Percentiles rank a stretch among this genome's conserved stretches.
Evolutionary conservation across 2,113 vertebrate genomes (phyloP).

Genomic region (Collichthys lucidus): DNA sequence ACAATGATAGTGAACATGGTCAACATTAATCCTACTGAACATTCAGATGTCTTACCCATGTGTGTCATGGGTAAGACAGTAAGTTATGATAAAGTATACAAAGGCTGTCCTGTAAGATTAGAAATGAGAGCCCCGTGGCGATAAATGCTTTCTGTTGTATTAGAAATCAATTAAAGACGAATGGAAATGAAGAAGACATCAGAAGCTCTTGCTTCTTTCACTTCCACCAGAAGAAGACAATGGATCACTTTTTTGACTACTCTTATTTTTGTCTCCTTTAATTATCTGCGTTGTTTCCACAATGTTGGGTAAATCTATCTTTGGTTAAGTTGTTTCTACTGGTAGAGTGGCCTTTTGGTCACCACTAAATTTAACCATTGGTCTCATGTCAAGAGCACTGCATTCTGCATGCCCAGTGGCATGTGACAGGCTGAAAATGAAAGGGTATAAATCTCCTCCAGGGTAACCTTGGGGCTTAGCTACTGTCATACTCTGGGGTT

Average conservation of each 20-base stretch:
- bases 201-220: not conserved
- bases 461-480: conserved; percentile 58
- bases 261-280: too few relatives aligned
- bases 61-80: not conserved
- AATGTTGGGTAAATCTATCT: not conserved
- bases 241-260: not conserved
- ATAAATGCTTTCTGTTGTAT: not conserved
- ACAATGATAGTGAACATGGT: not conserved
- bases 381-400: conserved; percentile 12
- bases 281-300: not conserved
- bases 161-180: not conserved
- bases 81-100: not conserved
- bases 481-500: conserved; percentile 11
- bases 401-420: conserved; percentile 45
- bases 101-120: too few relatives aligned
- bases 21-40: too few relatives aligned
- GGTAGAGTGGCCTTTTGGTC: not conserved
- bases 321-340: not conserved
- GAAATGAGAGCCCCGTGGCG: not conserved
- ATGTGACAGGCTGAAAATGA: conserved; percentile 66
- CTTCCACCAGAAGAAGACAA: not conserved
- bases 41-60: not conserved
- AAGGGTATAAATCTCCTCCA: conserved; percentile 66
- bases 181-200: not conserved
- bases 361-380: not conserved